Conservation (phyloP, 2,888 invertebrate species). For the Heliconius ethilla region DNA sequence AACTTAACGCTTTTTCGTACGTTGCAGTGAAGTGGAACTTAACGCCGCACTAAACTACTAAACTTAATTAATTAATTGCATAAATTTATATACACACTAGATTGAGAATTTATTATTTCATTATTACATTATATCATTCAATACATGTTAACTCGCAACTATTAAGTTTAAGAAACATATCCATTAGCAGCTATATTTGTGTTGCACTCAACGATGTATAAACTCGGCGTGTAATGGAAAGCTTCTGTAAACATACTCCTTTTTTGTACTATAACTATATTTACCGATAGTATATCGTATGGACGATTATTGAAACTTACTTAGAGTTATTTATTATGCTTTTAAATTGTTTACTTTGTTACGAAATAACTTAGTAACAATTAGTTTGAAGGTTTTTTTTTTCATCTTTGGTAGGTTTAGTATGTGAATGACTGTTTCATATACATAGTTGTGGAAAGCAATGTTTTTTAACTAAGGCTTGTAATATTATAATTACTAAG, state of each 20-base stretch:
- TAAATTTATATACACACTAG: too few species aligned
- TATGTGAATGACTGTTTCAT: too few species aligned
- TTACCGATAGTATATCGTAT: slow-evolving; percentile 29
- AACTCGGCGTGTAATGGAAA: slow-evolving; percentile 40
- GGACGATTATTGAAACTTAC: slow-evolving; percentile 13
- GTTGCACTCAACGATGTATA: slow-evolving; percentile 39
- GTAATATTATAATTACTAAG: too few species aligned
- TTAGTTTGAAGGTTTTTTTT: not conserved
- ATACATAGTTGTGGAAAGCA: too few species aligned
- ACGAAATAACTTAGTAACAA: not conserved
- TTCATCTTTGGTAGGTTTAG: too few species aligned
- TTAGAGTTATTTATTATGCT: slow-evolving; percentile 22
- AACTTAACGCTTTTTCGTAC: too few species aligned
- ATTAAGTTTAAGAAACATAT: slow-evolving; percentile 24
- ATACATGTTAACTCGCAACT: slow-evolving; percentile 1
- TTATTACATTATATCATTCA: not conserved
- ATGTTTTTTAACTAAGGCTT: too few species aligned
- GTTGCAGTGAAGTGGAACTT: too few species aligned
- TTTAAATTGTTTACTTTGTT: slow-evolving; percentile 4
- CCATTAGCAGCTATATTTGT: slow-evolving; percentile 42
- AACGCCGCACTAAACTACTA: too few species aligned
- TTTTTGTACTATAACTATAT: slow-evolving; percentile 33
- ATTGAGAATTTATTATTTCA: too few species aligned
- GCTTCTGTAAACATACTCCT: slow-evolving; percentile 37
- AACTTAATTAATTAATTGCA: too few species aligned